phyloP scores from a whole-genome alignment of 2,797 vertebrate genomes.

The Luscinia luscinia region DNA sequence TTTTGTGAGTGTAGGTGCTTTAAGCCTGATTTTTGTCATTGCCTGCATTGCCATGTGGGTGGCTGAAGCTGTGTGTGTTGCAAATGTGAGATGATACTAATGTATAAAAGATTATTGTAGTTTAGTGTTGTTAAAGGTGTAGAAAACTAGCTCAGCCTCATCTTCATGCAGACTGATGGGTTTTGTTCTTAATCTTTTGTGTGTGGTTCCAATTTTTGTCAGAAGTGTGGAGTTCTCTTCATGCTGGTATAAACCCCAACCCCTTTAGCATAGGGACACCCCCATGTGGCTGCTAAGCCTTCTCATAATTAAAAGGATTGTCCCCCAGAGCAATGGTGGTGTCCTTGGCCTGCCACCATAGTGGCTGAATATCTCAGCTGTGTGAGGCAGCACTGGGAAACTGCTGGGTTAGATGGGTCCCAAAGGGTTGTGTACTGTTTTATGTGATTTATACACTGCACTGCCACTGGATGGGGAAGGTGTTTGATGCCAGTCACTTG shows the following conservation, averaged over 20 bases:
- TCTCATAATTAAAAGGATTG: background rate
- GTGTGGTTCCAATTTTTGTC: background rate
- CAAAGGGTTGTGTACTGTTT: background rate
- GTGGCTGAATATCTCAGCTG: background rate
- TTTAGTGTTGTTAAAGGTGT: background rate
- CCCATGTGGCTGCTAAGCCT: background rate
- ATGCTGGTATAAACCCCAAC: background rate
- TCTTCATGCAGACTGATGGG: background rate
- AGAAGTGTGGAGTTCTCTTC: background rate
- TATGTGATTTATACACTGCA: fast-evolving
- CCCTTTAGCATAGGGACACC: background rate
- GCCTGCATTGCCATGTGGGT: background rate
- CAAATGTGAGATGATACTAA: background rate
- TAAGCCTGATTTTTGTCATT: background rate
- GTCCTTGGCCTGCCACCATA: background rate
- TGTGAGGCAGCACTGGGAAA: background rate
- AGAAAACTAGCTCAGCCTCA: background rate
- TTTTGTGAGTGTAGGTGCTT: slow-evolving; percentile 17
- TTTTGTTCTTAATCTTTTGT: background rate
- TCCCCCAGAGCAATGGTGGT: background rate
- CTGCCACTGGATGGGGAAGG: background rate
- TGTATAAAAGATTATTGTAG: background rate
- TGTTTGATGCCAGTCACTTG: background rate
- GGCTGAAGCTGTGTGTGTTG: background rate
- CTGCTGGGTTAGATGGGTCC: background rate